Conservation (phyloP, 2,113 vertebrate genomes). For the Steatornis caripensis region DNA sequence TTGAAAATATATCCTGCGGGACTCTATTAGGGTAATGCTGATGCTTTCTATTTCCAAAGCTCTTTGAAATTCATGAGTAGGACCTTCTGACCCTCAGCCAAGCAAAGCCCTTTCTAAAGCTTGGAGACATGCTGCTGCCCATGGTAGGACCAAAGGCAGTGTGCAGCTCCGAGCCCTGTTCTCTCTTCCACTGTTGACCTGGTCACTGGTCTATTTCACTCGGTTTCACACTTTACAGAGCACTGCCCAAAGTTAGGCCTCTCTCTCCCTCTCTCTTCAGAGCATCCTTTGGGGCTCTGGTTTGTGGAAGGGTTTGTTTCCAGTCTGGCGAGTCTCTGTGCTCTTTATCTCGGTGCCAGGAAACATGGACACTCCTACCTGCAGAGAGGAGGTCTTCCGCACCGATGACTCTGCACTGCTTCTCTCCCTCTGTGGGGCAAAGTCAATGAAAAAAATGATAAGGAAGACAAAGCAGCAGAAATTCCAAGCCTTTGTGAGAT, state of each 20-base stretch:
- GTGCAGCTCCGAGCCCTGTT: not conserved
- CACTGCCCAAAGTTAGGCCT: not conserved
- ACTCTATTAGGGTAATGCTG: not conserved
- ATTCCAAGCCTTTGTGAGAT: not conserved
- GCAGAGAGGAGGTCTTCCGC: not conserved
- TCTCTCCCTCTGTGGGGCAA: not conserved
- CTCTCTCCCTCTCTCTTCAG: not conserved
- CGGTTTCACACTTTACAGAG: not conserved
- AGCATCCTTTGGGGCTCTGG: not conserved
- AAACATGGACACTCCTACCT: not conserved
- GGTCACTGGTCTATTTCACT: not conserved
- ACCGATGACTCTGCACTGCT: not conserved
- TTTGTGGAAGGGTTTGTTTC: not conserved
- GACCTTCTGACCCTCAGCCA: not conserved
- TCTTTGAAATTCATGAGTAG: not conserved
- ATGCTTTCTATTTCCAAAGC: not conserved
- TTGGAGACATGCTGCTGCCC: not conserved
- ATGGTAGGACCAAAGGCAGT: not conserved
- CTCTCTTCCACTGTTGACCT: not conserved
- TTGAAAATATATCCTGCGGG: conserved; percentile 11
- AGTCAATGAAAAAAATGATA: not conserved
- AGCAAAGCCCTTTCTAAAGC: not conserved
- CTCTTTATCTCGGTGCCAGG: not conserved
- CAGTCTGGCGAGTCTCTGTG: not conserved
- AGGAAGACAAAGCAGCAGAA: not conserved